Evolutionary conservation across 2,888 invertebrate species (phyloP), one percentile per base, ranked within the genome.

Genomic region (Sinohyriopsis cumingii): DNA sequence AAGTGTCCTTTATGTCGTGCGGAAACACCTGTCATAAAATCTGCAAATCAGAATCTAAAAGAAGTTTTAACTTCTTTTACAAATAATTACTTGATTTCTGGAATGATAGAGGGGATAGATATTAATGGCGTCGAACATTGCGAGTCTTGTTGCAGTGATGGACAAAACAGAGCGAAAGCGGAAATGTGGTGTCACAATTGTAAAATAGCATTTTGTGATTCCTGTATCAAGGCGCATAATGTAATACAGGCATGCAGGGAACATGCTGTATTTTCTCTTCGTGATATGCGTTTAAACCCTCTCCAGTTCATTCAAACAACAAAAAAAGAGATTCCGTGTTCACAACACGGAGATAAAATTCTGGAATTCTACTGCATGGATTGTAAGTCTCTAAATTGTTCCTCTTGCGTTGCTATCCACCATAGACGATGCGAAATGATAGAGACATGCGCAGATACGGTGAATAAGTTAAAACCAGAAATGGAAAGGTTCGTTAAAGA

Each of bases 401-500:
- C 82, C 19, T 79, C 80, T 20, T 84, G 83, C 64, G 82, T 82
- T 19, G 80, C 83, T 4, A 75, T 84, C 55, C 75, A 81, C 53
- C 84, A 82, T 63, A 74, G 82, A 57, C 73, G 75, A 25, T 82
- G 83, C 73, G 80, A 83, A 70, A 77, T 79, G 74, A 80, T 83
- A 4, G 82, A 82, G 68, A 78, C 82, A 22, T 79, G 80, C 53
- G 73, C 73, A 19, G 82, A 82, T 19, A 77, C 80, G 9, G 80
- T 78, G 25, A 66, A 69, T 59, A 80, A 78, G 63, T 60, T 82
- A 22, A 79, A 79, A 75, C 80, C 82, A n/a, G 82, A 82, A 71
- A 76, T 74, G 5, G 80, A 82, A 60, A 68, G 67, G 65, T 75
- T 82, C 33, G 63, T 75, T 5, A 77, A 74, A 62, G 80, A 80